phyloP scores from a whole-genome alignment of 2,113 vertebrate species.

The Prionailurus bengalensis region DNA sequence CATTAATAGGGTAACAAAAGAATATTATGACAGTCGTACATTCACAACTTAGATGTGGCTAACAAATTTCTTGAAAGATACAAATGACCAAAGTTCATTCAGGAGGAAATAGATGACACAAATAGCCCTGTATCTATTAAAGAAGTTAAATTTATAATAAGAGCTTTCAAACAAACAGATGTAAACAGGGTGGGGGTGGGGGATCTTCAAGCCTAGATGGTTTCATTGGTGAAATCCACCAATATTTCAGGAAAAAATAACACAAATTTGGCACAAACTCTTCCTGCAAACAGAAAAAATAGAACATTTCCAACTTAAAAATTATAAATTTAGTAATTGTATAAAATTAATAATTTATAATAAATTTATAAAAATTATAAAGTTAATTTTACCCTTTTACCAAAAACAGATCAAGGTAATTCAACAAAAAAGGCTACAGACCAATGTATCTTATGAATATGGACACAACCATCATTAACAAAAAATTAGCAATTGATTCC shows the following conservation, averaged over 20 bases:
- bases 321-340: background rate
- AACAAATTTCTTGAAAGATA: background rate
- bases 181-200: background rate
- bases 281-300: background rate
- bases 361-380: background rate
- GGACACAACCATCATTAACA: background rate
- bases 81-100: background rate
- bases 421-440: background rate
- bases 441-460: background rate
- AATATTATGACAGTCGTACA: background rate
- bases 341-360: too few relatives aligned
- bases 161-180: background rate
- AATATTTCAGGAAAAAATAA: constrained; percentile 8
- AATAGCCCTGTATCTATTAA: background rate
- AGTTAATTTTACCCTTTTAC: background rate
- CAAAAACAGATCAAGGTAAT: background rate
- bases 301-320: background rate
- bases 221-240: background rate
- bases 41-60: background rate
- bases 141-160: background rate
- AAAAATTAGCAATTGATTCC: background rate
- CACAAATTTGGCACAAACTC: background rate
- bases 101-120: background rate
- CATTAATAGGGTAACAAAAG: background rate
- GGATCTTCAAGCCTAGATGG: background rate